Evolutionary conservation across 1,140 invertebrate genomes (phyloP), one percentile per base, ranked within the genome.

Genomic region (Amyelois transitella): DNA sequence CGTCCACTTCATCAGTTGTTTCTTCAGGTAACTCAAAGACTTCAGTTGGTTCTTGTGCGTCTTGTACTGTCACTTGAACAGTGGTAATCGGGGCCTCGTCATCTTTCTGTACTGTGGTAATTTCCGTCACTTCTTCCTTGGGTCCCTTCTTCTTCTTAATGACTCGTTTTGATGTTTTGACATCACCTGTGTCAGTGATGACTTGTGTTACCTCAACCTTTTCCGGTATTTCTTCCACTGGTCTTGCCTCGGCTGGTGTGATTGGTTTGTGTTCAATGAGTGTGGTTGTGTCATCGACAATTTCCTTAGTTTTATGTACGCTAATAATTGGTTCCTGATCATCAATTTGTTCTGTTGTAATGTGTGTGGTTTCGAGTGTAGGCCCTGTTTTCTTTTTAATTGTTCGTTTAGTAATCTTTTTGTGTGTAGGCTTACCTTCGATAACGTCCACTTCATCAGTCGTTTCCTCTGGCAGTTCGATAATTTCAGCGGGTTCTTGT

Each of bases 341-440:
- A n/a, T n/a, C n/a, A n/a, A n/a, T n/a, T n/a, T n/a, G 64, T 62
- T 73, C 62, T 14, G 66, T 59, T 3, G 62, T 70, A 8, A 64
- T 64, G 24, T 72, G 64, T 55, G 69, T 66, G 6, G 64, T 69
- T 50, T 59, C 44, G 12, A 22, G 18, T 25, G n/a, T 14, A 0
- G 28, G 28, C 12, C 45, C 47, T 3, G 20, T 24, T 24, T 51
- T 44, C 19, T 48, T 48, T 38, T 43, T 45, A 6, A 44, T 14
- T 1, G 62, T 51, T 7, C 65, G 61, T 60, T 74, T 86, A 47
- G 85, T 89, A 8, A 66, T 63, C 7, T 71, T 72, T 43, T 84
- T 76, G 52, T 75, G 56, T 8, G 66, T 63, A 2, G 68, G 67
- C 61, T 81, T 60, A 55, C 53, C 53, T 44, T 55, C 51, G 18